Evolutionary conservation across 1,140 invertebrate species (phyloP).

Genomic region (Armadillidium nasatum): DNA sequence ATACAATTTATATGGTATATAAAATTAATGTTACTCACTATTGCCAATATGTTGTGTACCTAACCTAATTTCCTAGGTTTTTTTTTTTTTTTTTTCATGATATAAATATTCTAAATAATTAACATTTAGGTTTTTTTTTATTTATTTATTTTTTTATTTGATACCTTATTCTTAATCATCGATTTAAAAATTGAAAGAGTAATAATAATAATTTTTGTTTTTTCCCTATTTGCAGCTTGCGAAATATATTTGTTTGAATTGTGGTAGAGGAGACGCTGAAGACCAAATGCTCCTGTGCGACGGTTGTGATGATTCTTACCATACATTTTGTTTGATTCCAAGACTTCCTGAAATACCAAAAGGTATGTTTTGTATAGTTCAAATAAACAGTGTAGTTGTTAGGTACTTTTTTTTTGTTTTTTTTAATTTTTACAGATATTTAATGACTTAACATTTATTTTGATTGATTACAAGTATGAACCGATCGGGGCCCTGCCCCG

Average conservation of each 20-base stretch:
- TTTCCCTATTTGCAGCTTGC: conserved; percentile 55
- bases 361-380: conserved; percentile 46
- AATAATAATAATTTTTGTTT: not conserved
- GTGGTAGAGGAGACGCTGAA: conserved; percentile 86
- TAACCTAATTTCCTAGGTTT: too few relatives aligned
- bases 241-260: conserved; percentile 91
- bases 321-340: conserved; percentile 93
- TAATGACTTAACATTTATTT: too few relatives aligned
- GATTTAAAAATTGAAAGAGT: not conserved
- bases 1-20: too few relatives aligned
- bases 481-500: too few relatives aligned
- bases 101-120: not conserved
- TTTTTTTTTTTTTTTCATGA: not conserved
- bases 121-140: not conserved
- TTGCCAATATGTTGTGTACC: too few relatives aligned
- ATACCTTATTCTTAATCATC: not conserved
- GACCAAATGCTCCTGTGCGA: conserved; percentile 93
- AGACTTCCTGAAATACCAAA: conserved; percentile 90
- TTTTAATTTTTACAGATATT: too few relatives aligned
- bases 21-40: too few relatives aligned
- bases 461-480: too few relatives aligned
- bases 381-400: too few relatives aligned
- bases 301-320: conserved; percentile 96
- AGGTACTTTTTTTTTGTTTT: too few relatives aligned
- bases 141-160: not conserved